Conservation (phyloP, 2,888 invertebrate genomes). For the Amiota minor region DNA sequence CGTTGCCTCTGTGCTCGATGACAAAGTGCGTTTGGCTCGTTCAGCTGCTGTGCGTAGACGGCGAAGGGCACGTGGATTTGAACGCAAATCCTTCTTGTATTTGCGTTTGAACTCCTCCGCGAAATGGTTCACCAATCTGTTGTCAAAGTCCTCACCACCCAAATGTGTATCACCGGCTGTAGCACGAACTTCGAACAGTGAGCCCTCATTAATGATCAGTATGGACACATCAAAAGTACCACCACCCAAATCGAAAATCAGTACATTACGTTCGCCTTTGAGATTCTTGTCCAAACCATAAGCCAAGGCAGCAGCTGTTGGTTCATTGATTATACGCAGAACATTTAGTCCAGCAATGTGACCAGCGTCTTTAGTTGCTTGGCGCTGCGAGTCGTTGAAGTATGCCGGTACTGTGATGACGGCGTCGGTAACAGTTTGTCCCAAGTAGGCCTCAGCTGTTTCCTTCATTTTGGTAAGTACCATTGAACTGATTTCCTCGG, state of each 20-base stretch:
- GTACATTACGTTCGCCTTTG: constrained; percentile 85
- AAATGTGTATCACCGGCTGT: constrained; percentile 95
- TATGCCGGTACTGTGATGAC: constrained; percentile 93
- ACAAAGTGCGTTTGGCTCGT: constrained; percentile 84
- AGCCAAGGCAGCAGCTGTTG: constrained; percentile 92
- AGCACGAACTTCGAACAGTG: constrained; percentile 91
- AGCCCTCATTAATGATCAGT: constrained; percentile 92
- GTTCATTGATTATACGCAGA: constrained; percentile 92
- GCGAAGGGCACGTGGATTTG: constrained; percentile 80
- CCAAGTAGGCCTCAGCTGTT: constrained; percentile 90
- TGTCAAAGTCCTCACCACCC: constrained; percentile 93
- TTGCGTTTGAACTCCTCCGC: constrained; percentile 89
- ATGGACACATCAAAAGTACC: constrained; percentile 97
- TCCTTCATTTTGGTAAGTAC: constrained; percentile 94
- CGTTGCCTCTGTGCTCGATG: constrained; percentile 84
- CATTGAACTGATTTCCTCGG: constrained; percentile 93
- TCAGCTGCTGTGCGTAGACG: constrained; percentile 82
- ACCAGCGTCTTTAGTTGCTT: constrained; percentile 95
- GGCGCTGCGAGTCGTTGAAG: constrained; percentile 90
- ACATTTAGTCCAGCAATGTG: constrained; percentile 92
- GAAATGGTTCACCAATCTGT: constrained; percentile 83
- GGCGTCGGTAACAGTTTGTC: constrained; percentile 86
- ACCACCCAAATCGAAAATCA: constrained; percentile 79
- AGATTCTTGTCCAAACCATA: constrained; percentile 92
- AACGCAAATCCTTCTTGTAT: constrained; percentile 79